Evolutionary conservation across 2,888 invertebrate species (phyloP).

Genomic region (Chloroclystis v-ata): DNA sequence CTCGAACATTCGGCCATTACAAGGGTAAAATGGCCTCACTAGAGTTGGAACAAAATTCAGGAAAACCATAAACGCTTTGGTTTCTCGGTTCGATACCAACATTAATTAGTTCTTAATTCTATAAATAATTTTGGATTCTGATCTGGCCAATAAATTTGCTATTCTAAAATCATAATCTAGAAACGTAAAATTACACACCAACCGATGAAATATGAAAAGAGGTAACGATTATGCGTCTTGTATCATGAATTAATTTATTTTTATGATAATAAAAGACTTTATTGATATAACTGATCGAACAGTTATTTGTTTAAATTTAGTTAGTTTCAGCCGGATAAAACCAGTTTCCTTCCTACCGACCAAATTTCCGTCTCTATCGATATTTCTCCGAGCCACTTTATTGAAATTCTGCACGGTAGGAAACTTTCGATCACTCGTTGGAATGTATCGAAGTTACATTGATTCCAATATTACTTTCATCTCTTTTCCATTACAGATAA

Average conservation of each 20-base stretch:
- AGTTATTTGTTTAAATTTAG: too few relatives aligned
- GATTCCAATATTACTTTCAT: slow-evolving; percentile 16
- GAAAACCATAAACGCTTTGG: background rate
- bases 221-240: too few relatives aligned
- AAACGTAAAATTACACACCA: too few relatives aligned
- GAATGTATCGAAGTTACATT: slow-evolving; percentile 26
- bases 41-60: slow-evolving; percentile 5
- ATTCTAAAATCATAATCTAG: too few relatives aligned
- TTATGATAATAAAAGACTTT: too few relatives aligned
- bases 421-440: slow-evolving; percentile 49
- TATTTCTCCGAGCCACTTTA: slow-evolving; percentile 64
- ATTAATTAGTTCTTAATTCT: too few relatives aligned
- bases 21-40: slow-evolving; percentile 24
- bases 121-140: too few relatives aligned
- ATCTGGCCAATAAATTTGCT: too few relatives aligned
- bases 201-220: too few relatives aligned
- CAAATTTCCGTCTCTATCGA: slow-evolving; percentile 28
- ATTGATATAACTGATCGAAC: too few relatives aligned
- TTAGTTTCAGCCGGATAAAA: background rate
- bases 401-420: slow-evolving; percentile 66
- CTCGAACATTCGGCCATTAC: slow-evolving; percentile 41
- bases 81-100: too few relatives aligned
- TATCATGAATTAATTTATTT: too few relatives aligned
- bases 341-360: background rate
- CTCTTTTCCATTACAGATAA: slow-evolving; percentile 17